Conservation (phyloP, 2,888 invertebrate species). For the Altica lythri region DNA sequence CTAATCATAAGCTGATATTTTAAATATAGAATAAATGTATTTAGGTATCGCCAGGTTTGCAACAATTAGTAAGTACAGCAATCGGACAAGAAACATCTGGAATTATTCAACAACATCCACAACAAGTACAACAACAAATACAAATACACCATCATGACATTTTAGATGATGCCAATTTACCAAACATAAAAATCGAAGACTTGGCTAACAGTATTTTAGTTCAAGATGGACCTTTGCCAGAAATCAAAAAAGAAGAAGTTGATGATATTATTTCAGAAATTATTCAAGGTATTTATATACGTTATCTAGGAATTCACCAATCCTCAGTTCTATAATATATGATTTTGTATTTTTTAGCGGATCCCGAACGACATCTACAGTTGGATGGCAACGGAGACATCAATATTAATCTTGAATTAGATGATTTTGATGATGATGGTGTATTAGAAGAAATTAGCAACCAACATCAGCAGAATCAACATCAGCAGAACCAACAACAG, state of each 20-base stretch:
- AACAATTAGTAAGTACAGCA: slow-evolving; percentile 60
- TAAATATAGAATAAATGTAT: not conserved
- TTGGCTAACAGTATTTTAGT: slow-evolving; percentile 57
- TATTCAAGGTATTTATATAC: slow-evolving; percentile 42
- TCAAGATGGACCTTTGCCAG: slow-evolving; percentile 59
- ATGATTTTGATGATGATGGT: slow-evolving; percentile 52
- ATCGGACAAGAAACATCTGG: slow-evolving; percentile 51
- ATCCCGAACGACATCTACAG: slow-evolving; percentile 55
- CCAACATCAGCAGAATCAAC: slow-evolving; percentile 28
- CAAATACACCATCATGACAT: slow-evolving; percentile 38
- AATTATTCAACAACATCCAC: slow-evolving; percentile 5
- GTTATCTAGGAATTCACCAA: not conserved
- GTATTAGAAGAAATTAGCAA: slow-evolving; percentile 33
- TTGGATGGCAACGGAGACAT: slow-evolving; percentile 55
- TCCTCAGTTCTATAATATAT: not conserved
- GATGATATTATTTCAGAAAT: slow-evolving; percentile 62
- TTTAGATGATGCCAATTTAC: slow-evolving; percentile 50
- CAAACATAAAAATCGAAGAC: slow-evolving; percentile 56
- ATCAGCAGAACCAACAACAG: slow-evolving; percentile 27
- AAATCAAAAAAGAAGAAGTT: slow-evolving; percentile 62
- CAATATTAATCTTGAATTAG: slow-evolving; percentile 53
- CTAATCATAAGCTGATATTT: no score
- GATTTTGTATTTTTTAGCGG: slow-evolving; percentile 46
- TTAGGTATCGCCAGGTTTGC: slow-evolving; percentile 57
- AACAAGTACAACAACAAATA: slow-evolving; percentile 23